Base-by-base conservation (phyloP, 2,888 invertebrate genomes). In the Adineta ricciae region DNA sequence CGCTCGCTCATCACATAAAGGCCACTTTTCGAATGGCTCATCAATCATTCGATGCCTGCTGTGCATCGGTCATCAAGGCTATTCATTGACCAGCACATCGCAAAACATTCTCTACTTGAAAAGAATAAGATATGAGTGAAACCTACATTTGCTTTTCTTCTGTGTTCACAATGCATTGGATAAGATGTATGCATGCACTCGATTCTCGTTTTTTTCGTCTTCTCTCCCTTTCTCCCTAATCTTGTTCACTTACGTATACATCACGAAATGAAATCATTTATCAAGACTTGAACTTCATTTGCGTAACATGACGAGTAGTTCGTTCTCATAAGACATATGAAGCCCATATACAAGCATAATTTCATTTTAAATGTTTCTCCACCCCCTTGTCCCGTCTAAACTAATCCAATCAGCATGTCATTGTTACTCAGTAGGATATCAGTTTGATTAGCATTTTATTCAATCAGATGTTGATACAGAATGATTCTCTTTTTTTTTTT, bases 1-100 rank as follows among this genome's bases (percentile, higher is more conserved):
- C 32, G 27, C 16, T 3, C 16, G 32, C 16, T 64, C 64, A 64
- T 32, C 32, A 64, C 14, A 11, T 11, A 64, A 64, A 64, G 64
- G 64, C 64, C 64, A 64, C 27, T 64, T 64, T 64, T 64, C 19
- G 32, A 19, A 64, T 64, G 64, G 64, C 64, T 64, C 64, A 64
- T 64, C 64, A 36, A 64, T 64, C 64, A 64, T 64, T 64, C 19
- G 32, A 24, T 64, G 32, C 32, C 32, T 36, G 32, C 32, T 64
- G 64, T 64, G 64, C 32, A 32, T 64, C 64, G 64, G 64, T 64
- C 64, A 64, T 64, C 64, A 64, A 64, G 64, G 64, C 14, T 64
- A 64, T 36, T 64, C 19, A 32, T 32, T n/a, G 19, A 64, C 64
- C 27, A 64, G 64, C 16, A 64, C 32, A 64, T 64, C 32, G 14